Evolutionary conservation across 1,140 invertebrate species (phyloP).

Genomic region (Hylaeus volcanicus): DNA sequence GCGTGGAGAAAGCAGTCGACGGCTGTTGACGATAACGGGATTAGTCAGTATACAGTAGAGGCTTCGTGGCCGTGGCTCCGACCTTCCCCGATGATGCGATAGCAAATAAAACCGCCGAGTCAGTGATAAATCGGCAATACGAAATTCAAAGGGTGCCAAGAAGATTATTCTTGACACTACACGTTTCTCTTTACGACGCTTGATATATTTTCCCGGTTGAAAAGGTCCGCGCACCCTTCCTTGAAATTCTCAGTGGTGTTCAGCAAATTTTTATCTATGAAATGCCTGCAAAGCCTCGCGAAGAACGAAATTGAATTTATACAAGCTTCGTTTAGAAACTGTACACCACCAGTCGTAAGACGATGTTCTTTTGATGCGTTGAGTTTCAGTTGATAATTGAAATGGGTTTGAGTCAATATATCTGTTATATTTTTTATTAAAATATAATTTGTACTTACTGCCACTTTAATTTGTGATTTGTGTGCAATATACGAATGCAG

Average conservation of each 20-base stretch:
- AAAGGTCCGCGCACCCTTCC: not conserved
- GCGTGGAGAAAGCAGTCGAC: slow-evolving; percentile 53
- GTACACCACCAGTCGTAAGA: no score
- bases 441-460: no score
- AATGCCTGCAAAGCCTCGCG: no score
- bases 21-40: slow-evolving; percentile 67
- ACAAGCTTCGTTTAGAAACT: no score
- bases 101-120: slow-evolving; percentile 48
- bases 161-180: slow-evolving; percentile 4
- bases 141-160: slow-evolving; percentile 23
- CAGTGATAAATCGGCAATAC: slow-evolving; percentile 48
- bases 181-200: not conserved
- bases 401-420: no score
- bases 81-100: slow-evolving; percentile 16
- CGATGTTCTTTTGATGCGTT: no score
- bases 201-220: not conserved
- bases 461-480: no score
- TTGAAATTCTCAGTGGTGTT: not conserved
- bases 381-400: no score
- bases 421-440: no score
- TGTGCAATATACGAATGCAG: no score
- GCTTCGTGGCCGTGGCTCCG: slow-evolving; percentile 46
- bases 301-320: no score
- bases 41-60: slow-evolving; percentile 57
- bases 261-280: not conserved